Base-by-base conservation (phyloP, 2,888 invertebrate species). In the Eupithecia centaureata region DNA sequence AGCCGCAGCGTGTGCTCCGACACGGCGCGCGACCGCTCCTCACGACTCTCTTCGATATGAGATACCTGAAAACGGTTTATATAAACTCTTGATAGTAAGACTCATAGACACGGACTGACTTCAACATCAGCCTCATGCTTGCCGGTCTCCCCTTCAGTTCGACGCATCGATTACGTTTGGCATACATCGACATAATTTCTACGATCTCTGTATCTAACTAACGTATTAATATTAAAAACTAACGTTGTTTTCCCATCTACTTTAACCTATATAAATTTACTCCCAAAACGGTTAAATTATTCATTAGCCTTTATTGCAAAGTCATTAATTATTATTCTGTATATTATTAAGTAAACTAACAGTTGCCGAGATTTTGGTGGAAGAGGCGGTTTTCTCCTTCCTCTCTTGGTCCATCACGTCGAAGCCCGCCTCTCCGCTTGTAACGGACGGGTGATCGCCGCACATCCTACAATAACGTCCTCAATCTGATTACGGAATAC, bases 401-500 rank as follows among this genome's bases (percentile, higher is more conserved):
- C 77, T 81, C 30, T 86, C 85, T 69, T 78, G 82, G 64, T 73
- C 79, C n/a, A 79, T 79, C 0, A 70, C 25, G 33, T 86, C 88
- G 71, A 86, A 87, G 52, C 72, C 77, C 75, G 86, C 89, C 15
- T 88, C 77, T 74, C 89, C 91, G n/a, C 86, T 84, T n/a, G 87
- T 88, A 72, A 91, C 80, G 5, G 91, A 91, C 3, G 89, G 86
- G 71, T 92, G 92, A 77, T 92, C 92, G 10, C 92, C 92, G 81
- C 92, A 91, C 92, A 92, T 92, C 59, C 92, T 92, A 77, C 15
- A 65, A 68, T 12, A 28, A 38, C 13, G 5, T 15, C 7, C 27
- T 27, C 1, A 52, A 52, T 52, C 27, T 27, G 15, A 15, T n/a
- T n/a, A 27, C 13, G 2, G 25, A 27, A 27, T 52, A 27, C 52